Evolutionary conservation across 2,888 invertebrate species (phyloP).

Genomic region (Caenorhabditis sp.): DNA sequence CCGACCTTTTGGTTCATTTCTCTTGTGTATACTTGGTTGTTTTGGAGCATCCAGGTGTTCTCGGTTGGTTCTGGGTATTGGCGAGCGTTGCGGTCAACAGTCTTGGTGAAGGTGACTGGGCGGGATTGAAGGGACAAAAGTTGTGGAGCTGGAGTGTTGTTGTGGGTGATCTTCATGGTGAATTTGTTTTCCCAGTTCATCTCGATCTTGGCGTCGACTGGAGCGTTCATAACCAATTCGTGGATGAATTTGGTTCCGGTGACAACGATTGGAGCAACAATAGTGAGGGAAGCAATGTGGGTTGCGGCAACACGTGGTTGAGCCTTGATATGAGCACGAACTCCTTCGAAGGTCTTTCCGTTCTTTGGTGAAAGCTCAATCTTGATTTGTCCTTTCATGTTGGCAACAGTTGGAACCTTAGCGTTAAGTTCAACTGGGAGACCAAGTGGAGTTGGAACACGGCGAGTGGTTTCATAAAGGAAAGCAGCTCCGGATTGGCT

Average conservation of each 20-base stretch:
- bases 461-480: conserved; percentile 50
- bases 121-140: conserved; percentile 53
- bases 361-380: conserved; percentile 51
- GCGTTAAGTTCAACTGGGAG: conserved; percentile 54
- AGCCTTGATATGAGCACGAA: conserved; percentile 42
- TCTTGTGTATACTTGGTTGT: conserved; percentile 23
- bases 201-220: conserved; percentile 39
- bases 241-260: conserved; percentile 62
- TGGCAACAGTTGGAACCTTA: conserved; percentile 56
- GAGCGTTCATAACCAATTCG: conserved; percentile 42
- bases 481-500: conserved; percentile 40
- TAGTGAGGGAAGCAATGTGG: conserved; percentile 46
- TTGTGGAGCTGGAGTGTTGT: conserved; percentile 42
- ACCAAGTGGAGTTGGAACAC: conserved; percentile 47
- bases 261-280: conserved; percentile 52
- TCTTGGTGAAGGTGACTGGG: conserved; percentile 57
- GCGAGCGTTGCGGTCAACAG: conserved; percentile 39
- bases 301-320: conserved; percentile 53
- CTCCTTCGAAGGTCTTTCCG: conserved; percentile 45
- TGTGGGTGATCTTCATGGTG: conserved; percentile 29
- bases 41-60: conserved; percentile 33
- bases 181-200: conserved; percentile 48
- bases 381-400: conserved; percentile 47
- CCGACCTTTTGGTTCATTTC: conserved; percentile 26
- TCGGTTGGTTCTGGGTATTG: conserved; percentile 51